Evolutionary conservation across 2,888 invertebrate species (phyloP).

Genomic region (Oasisia sp.): DNA sequence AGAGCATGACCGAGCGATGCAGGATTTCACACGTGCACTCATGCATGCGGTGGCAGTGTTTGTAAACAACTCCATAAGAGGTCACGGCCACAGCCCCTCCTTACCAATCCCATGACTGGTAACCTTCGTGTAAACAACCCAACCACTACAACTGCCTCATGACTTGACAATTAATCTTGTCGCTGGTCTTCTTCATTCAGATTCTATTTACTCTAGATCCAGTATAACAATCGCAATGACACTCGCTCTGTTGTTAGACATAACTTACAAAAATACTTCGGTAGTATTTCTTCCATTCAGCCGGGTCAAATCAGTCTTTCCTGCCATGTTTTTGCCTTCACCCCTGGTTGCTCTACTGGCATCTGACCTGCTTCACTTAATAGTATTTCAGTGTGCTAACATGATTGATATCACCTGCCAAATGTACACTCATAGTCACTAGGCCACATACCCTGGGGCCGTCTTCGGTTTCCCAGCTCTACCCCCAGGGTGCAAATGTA

Average conservation of each 20-base stretch:
- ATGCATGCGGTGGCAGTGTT: slow-evolving; percentile 5
- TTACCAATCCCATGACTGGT: neutral
- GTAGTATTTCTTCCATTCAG: neutral
- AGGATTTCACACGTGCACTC: neutral
- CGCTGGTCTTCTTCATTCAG: neutral
- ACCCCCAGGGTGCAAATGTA: neutral
- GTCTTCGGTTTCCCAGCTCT: neutral
- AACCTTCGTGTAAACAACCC: neutral
- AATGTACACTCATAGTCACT: neutral
- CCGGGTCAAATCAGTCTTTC: neutral
- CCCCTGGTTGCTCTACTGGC: neutral
- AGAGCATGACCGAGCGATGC: neutral
- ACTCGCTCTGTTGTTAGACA: neutral
- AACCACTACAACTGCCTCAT: neutral
- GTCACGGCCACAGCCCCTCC: neutral
- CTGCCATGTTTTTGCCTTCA: neutral
- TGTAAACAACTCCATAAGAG: neutral
- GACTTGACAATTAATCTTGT: neutral
- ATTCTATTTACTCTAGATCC: neutral
- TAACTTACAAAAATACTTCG: neutral
- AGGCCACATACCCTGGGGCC: neutral
- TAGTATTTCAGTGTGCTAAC: neutral
- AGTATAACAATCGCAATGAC: too few species aligned
- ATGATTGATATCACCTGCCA: slow-evolving; percentile 13
- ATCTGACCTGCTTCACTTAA: neutral